Evolutionary conservation across 2,888 invertebrate genomes (phyloP), one percentile per base, ranked within the genome.

Genomic region (Uropetala carovei): DNA sequence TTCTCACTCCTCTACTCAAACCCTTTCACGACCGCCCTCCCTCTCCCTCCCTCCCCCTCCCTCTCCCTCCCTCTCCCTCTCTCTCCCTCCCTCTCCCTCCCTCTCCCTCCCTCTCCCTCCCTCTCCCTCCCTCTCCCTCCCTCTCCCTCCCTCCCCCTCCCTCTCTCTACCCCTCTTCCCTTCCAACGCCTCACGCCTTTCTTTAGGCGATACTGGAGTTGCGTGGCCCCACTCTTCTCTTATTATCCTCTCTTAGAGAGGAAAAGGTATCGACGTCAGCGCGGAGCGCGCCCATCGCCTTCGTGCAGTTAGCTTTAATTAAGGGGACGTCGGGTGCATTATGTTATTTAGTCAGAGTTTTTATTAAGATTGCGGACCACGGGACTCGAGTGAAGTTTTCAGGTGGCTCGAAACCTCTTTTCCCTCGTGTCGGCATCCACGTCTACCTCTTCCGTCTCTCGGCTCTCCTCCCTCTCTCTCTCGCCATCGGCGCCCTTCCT

Each of bases 301-400:
- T 18, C 16, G 56, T 59, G n/a, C 64, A 64, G 30, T 43, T 64
- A 68, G 18, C 89, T 18, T 64, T 68, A 89, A 89, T 89, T 64
- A 89, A 64, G 64, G 43, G 64, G 60, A 43, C 64, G 86, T 57
- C 59, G 60, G 86, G 59, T 43, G 89, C 64, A 89, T 89, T 89
- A 89, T 30, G 64, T 59, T 43, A 64, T 89, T 43, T 43, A 43
- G 43, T 30, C 43, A 68, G 43, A 43, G 89, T 68, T 89, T n/a
- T 89, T 56, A 68, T 89, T 30, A 64, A 89, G 64, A 89, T 64
- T 83, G 83, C 83, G 56, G 83, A 57, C 83, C 43, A 57, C n/a
- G 83, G 83, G 57, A 43, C 83, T 83, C 89, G 89, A 89, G 89
- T 64, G 64, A 68, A 30, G 18, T 89, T 68, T 64, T 89, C 56